Conservation (phyloP, 1,140 invertebrate genomes). For the Drosophila ironensis region DNA sequence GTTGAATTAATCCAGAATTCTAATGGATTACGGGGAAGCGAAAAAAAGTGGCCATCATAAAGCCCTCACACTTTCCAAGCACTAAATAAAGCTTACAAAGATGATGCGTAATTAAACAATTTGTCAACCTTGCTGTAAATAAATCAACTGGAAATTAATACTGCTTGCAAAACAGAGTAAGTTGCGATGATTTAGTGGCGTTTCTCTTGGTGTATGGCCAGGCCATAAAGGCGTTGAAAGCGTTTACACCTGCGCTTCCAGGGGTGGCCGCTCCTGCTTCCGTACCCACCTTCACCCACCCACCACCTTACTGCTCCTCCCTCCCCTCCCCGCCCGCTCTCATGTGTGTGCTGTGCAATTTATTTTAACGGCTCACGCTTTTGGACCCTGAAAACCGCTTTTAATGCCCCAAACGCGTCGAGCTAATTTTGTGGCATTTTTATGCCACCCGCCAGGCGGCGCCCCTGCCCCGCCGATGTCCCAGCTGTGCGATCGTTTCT, state of each 20-base stretch:
- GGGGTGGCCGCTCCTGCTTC: conserved; percentile 7
- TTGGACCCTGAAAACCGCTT: conserved; percentile 61
- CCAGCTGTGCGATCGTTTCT: conserved; percentile 72
- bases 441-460: conserved; percentile 32
- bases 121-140: no score
- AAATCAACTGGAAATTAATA: no score
- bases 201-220: conserved; percentile 3
- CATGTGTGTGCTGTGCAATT: conserved; percentile 67
- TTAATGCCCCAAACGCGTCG: conserved; percentile 74
- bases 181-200: no score
- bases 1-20: no score
- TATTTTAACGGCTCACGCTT: conserved; percentile 76
- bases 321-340: background rate
- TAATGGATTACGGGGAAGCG: no score
- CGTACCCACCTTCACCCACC: background rate
- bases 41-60: no score
- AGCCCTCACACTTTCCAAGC: no score
- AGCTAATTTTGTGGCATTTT: conserved; percentile 78
- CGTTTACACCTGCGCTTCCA: conserved; percentile 59
- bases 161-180: no score
- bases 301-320: background rate
- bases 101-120: no score
- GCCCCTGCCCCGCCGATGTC: conserved; percentile 8
- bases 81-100: no score
- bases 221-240: conserved; percentile 68